Evolutionary conservation across 1,140 invertebrate genomes (phyloP).

Genomic region (Rhyzopertha dominica): DNA sequence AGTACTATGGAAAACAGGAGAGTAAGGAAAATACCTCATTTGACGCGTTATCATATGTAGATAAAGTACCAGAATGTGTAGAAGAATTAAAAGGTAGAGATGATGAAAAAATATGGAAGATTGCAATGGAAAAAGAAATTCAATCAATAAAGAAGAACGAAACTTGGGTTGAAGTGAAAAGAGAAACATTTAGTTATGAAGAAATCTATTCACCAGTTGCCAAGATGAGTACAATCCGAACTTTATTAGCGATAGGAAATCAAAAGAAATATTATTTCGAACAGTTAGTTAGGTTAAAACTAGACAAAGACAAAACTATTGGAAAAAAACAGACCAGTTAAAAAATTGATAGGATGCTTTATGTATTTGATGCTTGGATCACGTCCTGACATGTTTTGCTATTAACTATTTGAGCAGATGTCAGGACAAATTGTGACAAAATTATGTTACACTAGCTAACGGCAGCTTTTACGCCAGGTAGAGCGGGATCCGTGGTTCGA

Average conservation of each 20-base stretch:
- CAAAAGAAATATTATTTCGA: too few relatives aligned
- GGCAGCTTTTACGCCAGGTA: too few relatives aligned
- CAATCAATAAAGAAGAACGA: conserved; percentile 36
- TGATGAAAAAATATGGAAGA: conserved; percentile 36
- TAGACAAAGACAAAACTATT: neutral
- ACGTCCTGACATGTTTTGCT: conserved; percentile 6
- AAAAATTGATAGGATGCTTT: conserved; percentile 7
- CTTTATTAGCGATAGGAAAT: too few relatives aligned
- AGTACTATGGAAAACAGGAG: neutral
- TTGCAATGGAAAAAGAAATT: conserved; percentile 42
- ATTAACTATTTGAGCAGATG: conserved; percentile 10
- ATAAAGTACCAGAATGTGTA: conserved; percentile 19
- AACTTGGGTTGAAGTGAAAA: conserved; percentile 36
- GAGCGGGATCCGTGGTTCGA: too few relatives aligned
- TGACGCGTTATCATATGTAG: conserved; percentile 13
- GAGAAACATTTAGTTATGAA: too few relatives aligned
- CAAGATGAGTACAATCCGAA: too few relatives aligned
- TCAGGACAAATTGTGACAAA: too few relatives aligned
- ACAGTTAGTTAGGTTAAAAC: conserved; percentile 12
- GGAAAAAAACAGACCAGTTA: neutral
- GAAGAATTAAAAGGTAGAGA: conserved; percentile 34
- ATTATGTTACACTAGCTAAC: too few relatives aligned
- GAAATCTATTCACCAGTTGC: too few relatives aligned
- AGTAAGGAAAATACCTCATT: conserved; percentile 1
- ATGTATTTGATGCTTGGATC: conserved; percentile 12